Evolutionary conservation across 2,888 invertebrate species (phyloP).

Genomic region (Tipula vernalis): DNA sequence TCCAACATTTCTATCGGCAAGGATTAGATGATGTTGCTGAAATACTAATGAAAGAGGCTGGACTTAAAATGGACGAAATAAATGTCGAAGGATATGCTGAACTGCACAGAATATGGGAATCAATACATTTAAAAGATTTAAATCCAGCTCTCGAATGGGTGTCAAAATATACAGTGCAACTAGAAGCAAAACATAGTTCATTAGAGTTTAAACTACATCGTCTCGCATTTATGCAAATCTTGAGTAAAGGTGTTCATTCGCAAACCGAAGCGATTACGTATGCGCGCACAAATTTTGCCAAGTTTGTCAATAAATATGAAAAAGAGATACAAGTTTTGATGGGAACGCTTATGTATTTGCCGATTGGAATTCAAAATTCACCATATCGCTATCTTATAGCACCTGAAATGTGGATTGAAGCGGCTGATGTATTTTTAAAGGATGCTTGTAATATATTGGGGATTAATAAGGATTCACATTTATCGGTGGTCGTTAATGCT

Average conservation of each 20-base stretch:
- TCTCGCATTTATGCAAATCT: conserved; percentile 58
- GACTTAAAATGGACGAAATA: conserved; percentile 42
- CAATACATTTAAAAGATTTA: conserved; percentile 68
- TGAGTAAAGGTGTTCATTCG: conserved; percentile 35
- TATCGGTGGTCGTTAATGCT: conserved; percentile 84
- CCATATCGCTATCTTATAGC: conserved; percentile 67
- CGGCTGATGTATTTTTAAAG: conserved; percentile 78
- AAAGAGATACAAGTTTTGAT: conserved; percentile 76
- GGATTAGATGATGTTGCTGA: conserved; percentile 90
- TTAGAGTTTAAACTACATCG: conserved; percentile 74
- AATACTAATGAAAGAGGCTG: conserved; percentile 54
- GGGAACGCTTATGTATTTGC: conserved; percentile 72
- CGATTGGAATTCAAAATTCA: conserved; percentile 62
- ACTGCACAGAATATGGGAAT: conserved; percentile 77
- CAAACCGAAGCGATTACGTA: conserved; percentile 79
- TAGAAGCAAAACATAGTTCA: conserved; percentile 54
- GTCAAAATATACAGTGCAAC: conserved; percentile 54
- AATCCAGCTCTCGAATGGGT: conserved; percentile 83
- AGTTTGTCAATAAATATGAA: conserved; percentile 63
- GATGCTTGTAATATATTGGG: conserved; percentile 88
- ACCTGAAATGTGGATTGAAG: conserved; percentile 60
- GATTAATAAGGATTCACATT: conserved; percentile 77
- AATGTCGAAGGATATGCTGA: conserved; percentile 60
- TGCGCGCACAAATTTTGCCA: conserved; percentile 72
- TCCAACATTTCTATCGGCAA: conserved; percentile 90